Conservation (phyloP, 2,888 invertebrate genomes). For the Panorpa germanica region DNA sequence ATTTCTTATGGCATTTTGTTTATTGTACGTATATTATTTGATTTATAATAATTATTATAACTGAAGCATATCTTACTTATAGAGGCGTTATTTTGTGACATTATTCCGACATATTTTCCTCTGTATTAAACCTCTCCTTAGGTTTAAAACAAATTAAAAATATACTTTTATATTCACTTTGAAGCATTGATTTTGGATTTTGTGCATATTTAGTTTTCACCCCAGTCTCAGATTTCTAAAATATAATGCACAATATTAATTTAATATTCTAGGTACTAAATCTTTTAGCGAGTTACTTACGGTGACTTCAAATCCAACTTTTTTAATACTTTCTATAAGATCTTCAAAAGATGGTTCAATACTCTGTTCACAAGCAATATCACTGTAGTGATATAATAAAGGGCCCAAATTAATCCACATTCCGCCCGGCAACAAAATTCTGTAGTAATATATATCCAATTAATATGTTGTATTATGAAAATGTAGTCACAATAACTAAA, state of each 20-base stretch:
- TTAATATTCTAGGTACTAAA: conserved; percentile 2
- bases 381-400: conserved; percentile 79
- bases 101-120: too few relatives aligned
- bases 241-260: conserved; percentile 14
- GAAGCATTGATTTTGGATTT: conserved; percentile 82
- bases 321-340: conserved; percentile 54
- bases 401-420: conserved; percentile 85
- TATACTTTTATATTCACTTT: conserved; percentile 79
- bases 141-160: conserved; percentile 85
- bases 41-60: too few relatives aligned
- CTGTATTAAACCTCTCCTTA: too few relatives aligned
- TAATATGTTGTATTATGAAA: not conserved
- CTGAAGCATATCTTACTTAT: too few relatives aligned
- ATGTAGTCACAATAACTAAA: not conserved
- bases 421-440: conserved; percentile 75
- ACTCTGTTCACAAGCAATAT: conserved; percentile 69
- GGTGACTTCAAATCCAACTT: conserved; percentile 65
- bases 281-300: conserved; percentile 22
- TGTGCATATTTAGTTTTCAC: conserved; percentile 81
- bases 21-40: too few relatives aligned
- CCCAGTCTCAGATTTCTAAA: conserved; percentile 57
- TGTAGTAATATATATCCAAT: conserved; percentile 12
- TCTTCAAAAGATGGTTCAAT: conserved; percentile 88
- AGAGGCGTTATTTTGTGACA: too few relatives aligned
- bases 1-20: too few relatives aligned